These are phyloP conservation scores for Trichosurus vulpecula DNA, from an alignment of 2,797 vertebrate genomes.

Conservation along the genomic window DNA sequence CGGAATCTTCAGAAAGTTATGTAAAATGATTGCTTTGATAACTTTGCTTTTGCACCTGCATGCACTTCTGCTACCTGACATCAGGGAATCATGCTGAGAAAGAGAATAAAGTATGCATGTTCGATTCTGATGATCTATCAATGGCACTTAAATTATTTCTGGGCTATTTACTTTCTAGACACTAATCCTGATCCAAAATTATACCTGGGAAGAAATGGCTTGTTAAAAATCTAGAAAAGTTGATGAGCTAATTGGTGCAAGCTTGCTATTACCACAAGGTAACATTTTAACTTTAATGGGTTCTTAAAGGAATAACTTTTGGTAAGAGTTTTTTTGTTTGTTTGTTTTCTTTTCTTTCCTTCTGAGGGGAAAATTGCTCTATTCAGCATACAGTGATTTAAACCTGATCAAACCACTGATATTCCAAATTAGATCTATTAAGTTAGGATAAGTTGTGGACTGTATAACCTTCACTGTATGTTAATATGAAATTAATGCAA, in stretches of 20 bases:
- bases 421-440: background rate
- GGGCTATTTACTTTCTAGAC: background rate
- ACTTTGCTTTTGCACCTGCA: conserved; percentile 13
- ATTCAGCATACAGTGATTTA: background rate
- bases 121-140: background rate
- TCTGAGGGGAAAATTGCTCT: background rate
- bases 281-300: conserved; percentile 31
- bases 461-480: background rate
- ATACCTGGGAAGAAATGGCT: background rate
- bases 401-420: background rate
- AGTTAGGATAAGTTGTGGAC: background rate
- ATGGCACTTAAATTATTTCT: conserved; percentile 11
- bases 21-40: background rate
- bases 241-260: conserved; percentile 11
- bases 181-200: conserved; percentile 12
- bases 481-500: background rate
- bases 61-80: conserved; percentile 39
- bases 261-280: conserved; percentile 13
- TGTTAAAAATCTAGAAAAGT: conserved; percentile 28
- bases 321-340: background rate
- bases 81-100: background rate
- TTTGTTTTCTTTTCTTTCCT: background rate
- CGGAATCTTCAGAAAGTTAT: background rate
- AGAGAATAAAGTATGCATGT: conserved; percentile 29
- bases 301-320: background rate